Percentiles rank a stretch among this genome's conserved stretches.
These are phyloP conservation scores for Fulica atra DNA, from an alignment of 2,113 vertebrate genomes.

Conservation along the genomic window DNA sequence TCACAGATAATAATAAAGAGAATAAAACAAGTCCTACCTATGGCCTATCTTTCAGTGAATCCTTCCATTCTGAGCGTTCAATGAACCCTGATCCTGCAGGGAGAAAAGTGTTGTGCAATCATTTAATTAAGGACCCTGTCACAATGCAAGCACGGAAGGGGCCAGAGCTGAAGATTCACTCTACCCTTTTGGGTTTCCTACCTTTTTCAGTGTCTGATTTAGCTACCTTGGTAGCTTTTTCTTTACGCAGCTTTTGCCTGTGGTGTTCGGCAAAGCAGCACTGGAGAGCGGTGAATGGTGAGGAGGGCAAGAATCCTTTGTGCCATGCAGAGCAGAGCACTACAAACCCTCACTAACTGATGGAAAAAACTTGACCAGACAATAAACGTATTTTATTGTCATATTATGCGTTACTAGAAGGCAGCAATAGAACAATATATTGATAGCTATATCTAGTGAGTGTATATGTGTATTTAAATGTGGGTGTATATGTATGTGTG, in stretches of 20 bases:
- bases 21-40: background rate
- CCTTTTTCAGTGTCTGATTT: background rate
- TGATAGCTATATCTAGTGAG: background rate
- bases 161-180: background rate
- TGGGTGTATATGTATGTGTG: background rate
- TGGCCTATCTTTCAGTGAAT: background rate
- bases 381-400: background rate
- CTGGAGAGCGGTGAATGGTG: background rate
- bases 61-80: background rate
- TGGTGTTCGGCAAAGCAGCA: background rate
- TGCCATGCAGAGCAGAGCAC: background rate
- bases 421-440: background rate
- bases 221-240: background rate
- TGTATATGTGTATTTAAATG: background rate
- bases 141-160: background rate
- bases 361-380: background rate
- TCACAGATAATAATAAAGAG: background rate
- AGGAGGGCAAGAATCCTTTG: background rate
- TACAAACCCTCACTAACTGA: background rate
- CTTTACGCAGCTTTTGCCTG: background rate
- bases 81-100: background rate
- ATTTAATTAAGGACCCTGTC: background rate
- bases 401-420: background rate
- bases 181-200: background rate
- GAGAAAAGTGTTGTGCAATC: background rate